Evolutionary conservation across 2,888 invertebrate species (phyloP).

Genomic region (Pantelozetes paolii): DNA sequence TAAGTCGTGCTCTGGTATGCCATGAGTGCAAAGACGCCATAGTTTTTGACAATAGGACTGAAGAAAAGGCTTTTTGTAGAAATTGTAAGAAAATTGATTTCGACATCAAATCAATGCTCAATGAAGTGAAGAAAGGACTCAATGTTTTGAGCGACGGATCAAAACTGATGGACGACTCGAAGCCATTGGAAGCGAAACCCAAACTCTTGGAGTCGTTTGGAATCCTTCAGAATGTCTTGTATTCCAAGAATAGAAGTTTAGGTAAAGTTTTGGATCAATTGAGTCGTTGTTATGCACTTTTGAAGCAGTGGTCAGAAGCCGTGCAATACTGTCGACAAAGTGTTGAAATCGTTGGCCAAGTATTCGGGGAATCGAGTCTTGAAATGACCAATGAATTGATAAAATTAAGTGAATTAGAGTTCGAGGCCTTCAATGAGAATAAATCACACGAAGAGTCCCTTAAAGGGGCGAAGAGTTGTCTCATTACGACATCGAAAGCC

Average conservation of each 20-base stretch:
- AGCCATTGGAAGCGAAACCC: conserved; percentile 52
- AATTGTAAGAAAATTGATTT: conserved; percentile 23
- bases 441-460: neutral
- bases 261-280: conserved; percentile 56
- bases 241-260: conserved; percentile 58
- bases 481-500: conserved; percentile 22
- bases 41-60: neutral
- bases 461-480: neutral
- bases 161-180: neutral
- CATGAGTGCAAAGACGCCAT: conserved; percentile 1
- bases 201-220: conserved; percentile 55
- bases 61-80: neutral
- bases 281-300: conserved; percentile 57
- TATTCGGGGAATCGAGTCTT: conserved; percentile 63
- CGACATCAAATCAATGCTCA: conserved; percentile 3
- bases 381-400: conserved; percentile 65
- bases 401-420: conserved; percentile 60
- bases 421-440: conserved; percentile 55
- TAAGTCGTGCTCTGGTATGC: conserved; percentile 6
- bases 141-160: neutral
- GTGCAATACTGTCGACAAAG: conserved; percentile 58
- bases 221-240: conserved; percentile 56
- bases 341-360: conserved; percentile 59
- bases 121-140: neutral
- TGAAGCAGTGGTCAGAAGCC: conserved; percentile 54